Conservation (phyloP, 92 coral and sea anemone genomes). For the Phenganax marumi region DNA sequence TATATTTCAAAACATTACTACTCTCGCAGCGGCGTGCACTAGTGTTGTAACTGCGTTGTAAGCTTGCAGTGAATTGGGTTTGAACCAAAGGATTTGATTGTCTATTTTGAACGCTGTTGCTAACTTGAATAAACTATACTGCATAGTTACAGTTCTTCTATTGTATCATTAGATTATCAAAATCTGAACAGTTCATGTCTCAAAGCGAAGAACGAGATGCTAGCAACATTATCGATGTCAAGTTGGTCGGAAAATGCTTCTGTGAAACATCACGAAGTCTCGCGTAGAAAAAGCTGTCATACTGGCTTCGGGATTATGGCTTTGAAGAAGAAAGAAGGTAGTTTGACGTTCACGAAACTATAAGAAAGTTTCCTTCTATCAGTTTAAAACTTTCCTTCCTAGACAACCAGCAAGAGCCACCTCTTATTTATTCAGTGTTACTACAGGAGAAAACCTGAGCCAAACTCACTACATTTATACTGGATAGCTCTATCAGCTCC, state of each 20-base stretch:
- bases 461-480: no score
- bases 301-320: constrained; percentile 66
- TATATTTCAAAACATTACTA: not conserved
- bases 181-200: constrained; percentile 29
- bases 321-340: constrained; percentile 87
- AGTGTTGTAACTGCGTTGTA: not conserved
- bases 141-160: no score
- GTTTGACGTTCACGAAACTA: not conserved
- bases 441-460: no score
- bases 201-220: constrained; percentile 93
- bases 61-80: no score
- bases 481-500: no score
- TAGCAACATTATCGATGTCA: constrained; percentile 89
- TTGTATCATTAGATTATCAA: constrained; percentile 16
- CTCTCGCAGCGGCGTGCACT: not conserved
- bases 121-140: no score
- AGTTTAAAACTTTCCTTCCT: not conserved
- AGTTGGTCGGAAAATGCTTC: constrained; percentile 61
- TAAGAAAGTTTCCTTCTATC: no score
- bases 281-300: constrained; percentile 71
- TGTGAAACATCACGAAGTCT: constrained; percentile 48
- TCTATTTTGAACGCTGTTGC: no score
- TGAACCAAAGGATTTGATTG: no score
- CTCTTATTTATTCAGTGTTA: not conserved
- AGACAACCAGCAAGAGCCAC: not conserved